Base-by-base conservation (phyloP, 1,140 invertebrate genomes). In the Trichomalopsis sarcophagae region DNA sequence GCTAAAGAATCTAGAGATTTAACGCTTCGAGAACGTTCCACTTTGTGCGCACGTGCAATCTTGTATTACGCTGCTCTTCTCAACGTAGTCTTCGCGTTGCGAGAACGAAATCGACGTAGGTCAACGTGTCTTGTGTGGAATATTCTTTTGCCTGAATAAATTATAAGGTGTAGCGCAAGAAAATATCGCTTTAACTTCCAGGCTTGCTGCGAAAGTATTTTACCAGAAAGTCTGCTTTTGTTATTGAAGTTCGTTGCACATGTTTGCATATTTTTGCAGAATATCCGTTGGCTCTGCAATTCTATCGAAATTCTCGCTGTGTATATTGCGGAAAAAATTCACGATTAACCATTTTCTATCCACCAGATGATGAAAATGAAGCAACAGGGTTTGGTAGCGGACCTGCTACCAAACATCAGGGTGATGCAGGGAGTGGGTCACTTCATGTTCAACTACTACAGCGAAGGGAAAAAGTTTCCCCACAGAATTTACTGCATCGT, bases 381-480 rank as follows among this genome's bases (percentile, higher is more conserved):
- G 88, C 86, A 87, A 74, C 89, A 91, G 78, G 96, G 96, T 91
- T 95, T 97, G 50, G 96, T 97, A 92, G 95, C 96, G 88, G 96
- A 97, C 91, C 92, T 97, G 84, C 95, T 97, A 95, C 96, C 96
- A 40, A 97, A 97, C 87, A 97, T 97, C 87, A 94, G 95, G 87
- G 89, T 97, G 55, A 97, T 97, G 95, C 96, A 97, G 91, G 92
- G 94, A 11, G 94, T 94, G 13, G 96, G 96, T 17, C 95, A 97
- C 86, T 97, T 96, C 88, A 94, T 97, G 90, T 96, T 97, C 89
- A 96, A 96, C 91, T 97, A 97, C 89, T 95, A 96, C 86, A 93
- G 94, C 13, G 92, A 93, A 73, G 90, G 91, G 33, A 91, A 89
- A 74, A 93, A 93, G 68, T 88, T 90, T 79, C 88, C 92, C 79